Conservation (phyloP, 2,113 vertebrate genomes). For the Pteruthius melanotis region DNA sequence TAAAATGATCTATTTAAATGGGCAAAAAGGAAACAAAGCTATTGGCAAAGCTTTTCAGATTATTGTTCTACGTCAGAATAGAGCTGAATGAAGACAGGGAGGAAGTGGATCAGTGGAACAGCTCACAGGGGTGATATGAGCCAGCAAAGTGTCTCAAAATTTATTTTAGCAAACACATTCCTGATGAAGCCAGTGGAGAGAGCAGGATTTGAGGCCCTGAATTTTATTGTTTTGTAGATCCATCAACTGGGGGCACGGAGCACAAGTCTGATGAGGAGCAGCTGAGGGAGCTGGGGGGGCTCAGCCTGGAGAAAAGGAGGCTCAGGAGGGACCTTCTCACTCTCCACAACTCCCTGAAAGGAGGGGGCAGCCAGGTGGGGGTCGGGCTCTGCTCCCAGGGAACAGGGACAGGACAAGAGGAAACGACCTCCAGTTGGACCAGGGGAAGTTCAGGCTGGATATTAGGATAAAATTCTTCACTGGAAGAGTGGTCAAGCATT, state of each 20-base stretch:
- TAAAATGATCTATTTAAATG: neutral
- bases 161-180: neutral
- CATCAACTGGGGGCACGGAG: neutral
- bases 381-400: fast-evolving
- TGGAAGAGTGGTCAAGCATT: neutral
- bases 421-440: fast-evolving
- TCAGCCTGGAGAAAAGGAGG: neutral
- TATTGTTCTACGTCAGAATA: fast-evolving
- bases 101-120: neutral
- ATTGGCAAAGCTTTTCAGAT: neutral
- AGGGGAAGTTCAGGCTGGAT: neutral
- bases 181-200: neutral
- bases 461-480: neutral
- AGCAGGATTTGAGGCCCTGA: neutral
- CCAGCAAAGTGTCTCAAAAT: neutral
- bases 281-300: neutral
- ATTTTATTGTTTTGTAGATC: neutral
- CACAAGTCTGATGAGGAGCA: neutral
- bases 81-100: neutral
- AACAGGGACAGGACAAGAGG: neutral
- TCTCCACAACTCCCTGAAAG: neutral
- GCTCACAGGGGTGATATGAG: neutral
- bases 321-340: fast-evolving
- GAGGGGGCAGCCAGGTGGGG: neutral
- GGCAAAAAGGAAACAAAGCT: neutral